Percentiles rank a stretch among this genome's conserved stretches.
Evolutionary conservation across 2,113 vertebrate species (phyloP).

Genomic region (Todiramphus saurophagus): DNA sequence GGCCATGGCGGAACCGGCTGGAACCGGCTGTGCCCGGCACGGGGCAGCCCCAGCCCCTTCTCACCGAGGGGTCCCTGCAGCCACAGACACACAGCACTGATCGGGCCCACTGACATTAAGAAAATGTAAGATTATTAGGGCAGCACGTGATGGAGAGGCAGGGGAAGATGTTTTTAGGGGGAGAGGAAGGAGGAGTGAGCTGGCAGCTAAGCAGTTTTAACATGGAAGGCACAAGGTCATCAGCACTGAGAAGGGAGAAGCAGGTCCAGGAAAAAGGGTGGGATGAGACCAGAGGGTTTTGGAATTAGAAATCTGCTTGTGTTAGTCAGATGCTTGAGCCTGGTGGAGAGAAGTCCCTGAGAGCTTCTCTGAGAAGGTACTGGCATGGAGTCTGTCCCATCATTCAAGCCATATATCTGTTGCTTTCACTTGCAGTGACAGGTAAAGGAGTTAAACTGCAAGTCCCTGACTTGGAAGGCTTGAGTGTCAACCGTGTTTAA

Average conservation of each 20-base stretch:
- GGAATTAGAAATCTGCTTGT: neutral
- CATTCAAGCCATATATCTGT: neutral
- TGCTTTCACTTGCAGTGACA: neutral
- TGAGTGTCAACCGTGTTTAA: neutral
- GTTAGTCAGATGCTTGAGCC: neutral
- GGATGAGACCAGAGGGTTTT: neutral
- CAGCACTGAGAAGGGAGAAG: neutral
- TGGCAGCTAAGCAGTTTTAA: neutral
- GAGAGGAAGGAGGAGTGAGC: neutral
- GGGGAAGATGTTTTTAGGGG: neutral
- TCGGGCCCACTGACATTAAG: neutral
- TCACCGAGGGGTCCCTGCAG: neutral
- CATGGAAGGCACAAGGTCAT: accelerated
- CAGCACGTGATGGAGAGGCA: neutral
- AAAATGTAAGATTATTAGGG: neutral
- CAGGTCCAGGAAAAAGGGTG: neutral
- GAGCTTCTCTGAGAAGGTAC: neutral
- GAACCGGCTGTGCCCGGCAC: accelerated
- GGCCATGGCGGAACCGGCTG: accelerated
- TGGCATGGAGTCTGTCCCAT: accelerated
- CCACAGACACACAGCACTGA: no score
- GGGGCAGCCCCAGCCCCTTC: neutral
- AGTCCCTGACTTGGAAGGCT: neutral
- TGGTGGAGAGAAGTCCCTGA: accelerated
- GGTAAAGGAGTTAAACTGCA: neutral